Conservation (phyloP, 2,888 invertebrate species). For the Epicampocera succincta region DNA sequence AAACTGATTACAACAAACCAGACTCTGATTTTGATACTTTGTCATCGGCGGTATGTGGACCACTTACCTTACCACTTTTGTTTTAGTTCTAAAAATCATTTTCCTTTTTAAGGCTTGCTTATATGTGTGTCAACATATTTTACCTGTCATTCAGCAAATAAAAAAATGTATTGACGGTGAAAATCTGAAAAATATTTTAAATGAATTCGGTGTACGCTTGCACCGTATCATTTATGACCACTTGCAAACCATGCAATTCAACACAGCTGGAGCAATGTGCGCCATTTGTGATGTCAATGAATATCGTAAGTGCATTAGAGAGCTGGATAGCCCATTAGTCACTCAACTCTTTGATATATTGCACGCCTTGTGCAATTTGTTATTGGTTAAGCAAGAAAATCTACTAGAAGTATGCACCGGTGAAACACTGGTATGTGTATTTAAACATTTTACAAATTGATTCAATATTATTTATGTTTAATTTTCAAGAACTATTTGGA, state of each 20-base stretch:
- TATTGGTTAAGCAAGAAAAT: conserved; percentile 97
- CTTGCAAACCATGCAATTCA: conserved; percentile 95
- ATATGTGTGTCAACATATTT: conserved; percentile 92
- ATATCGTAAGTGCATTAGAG: conserved; percentile 92
- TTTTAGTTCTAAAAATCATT: background rate
- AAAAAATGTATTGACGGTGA: conserved; percentile 94
- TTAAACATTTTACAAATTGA: no score
- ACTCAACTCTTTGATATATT: conserved; percentile 96
- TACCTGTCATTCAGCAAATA: conserved; percentile 88
- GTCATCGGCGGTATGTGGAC: conserved; percentile 87
- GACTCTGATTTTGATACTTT: conserved; percentile 93
- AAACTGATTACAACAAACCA: conserved; percentile 93
- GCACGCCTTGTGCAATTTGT: conserved; percentile 96
- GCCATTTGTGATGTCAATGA: conserved; percentile 99
- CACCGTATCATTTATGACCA: conserved; percentile 97
- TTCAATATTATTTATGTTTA: conserved; percentile 4
- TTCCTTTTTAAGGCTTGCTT: conserved; percentile 86
- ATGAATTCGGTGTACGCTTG: conserved; percentile 95
- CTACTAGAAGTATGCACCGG: conserved; percentile 96
- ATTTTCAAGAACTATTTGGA: conserved; percentile 92
- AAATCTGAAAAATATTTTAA: conserved; percentile 92
- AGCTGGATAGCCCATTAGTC: conserved; percentile 89
- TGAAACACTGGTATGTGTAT: conserved; percentile 93
- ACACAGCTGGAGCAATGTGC: conserved; percentile 97
- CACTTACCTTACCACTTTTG: background rate